Evolutionary conservation across 2,113 vertebrate genomes (phyloP).

Genomic region (Piprites chloris): DNA sequence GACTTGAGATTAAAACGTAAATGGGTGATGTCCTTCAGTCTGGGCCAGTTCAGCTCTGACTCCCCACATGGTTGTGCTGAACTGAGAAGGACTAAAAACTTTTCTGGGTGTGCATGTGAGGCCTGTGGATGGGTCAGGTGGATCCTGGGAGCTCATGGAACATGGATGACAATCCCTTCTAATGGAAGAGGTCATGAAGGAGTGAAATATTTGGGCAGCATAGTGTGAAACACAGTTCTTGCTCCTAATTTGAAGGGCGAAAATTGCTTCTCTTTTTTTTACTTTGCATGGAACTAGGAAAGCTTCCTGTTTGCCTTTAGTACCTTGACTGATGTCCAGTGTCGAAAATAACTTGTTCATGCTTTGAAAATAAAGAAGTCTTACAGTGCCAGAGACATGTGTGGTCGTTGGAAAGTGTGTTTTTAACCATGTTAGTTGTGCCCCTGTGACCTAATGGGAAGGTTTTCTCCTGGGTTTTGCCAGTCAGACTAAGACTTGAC

Average conservation of each 20-base stretch:
- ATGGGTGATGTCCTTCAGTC: not conserved
- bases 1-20: not conserved
- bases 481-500: not conserved
- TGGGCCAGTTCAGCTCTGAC: not conserved
- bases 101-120: not conserved
- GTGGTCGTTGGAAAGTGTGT: not conserved
- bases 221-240: not conserved
- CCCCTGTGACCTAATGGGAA: not conserved
- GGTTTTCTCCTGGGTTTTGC: not conserved
- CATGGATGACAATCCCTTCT: not conserved
- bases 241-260: not conserved
- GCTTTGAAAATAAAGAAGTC: not conserved
- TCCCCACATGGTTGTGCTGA: not conserved
- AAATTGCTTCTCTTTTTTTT: not conserved
- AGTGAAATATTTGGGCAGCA: not conserved
- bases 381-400: fast-evolving
- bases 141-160: not conserved
- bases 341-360: not conserved
- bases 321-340: not conserved
- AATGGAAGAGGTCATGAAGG: not conserved
- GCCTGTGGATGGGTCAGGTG: not conserved
- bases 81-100: not conserved
- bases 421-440: not conserved
- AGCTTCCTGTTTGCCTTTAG: not conserved
- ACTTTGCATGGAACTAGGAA: not conserved